These are phyloP conservation scores for Rhinoraja longicauda DNA, from an alignment of 2,797 vertebrate species.

Conservation along the genomic window DNA sequence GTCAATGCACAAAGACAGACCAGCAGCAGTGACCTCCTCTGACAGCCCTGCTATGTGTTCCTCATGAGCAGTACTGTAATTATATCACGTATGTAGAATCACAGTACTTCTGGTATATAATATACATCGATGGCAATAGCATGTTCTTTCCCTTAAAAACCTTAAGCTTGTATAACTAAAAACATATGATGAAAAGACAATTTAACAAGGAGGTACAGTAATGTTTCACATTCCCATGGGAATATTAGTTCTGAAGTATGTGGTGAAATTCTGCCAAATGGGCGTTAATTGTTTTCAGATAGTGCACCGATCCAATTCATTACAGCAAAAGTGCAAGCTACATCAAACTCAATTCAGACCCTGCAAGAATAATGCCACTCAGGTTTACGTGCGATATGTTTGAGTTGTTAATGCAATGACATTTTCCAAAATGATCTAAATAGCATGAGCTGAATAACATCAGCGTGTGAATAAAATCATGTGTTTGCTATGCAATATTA, in stretches of 20 bases:
- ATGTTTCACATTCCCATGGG: slow-evolving; percentile 34
- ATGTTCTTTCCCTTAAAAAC: slow-evolving; percentile 16
- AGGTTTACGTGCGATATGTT: background rate
- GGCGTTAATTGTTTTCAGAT: slow-evolving; percentile 15
- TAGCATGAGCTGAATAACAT: background rate
- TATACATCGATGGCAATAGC: background rate
- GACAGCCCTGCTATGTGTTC: background rate
- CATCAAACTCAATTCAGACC: background rate
- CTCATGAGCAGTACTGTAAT: background rate
- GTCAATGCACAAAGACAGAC: background rate
- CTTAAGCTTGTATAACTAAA: background rate
- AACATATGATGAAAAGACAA: background rate
- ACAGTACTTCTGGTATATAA: background rate
- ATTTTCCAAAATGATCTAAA: background rate
- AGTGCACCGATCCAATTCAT: background rate
- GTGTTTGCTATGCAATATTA: background rate
- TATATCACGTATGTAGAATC: background rate
- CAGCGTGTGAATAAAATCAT: background rate
- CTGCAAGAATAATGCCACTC: background rate
- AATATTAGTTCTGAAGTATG: slow-evolving; percentile 15
- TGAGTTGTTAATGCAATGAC: background rate
- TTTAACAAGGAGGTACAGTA: slow-evolving; percentile 25
- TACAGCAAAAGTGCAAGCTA: background rate
- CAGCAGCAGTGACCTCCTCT: background rate
- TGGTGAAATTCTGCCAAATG: slow-evolving; percentile 17